phyloP scores from a whole-genome alignment of 2,888 invertebrate species.

The Panorpa germanica region DNA sequence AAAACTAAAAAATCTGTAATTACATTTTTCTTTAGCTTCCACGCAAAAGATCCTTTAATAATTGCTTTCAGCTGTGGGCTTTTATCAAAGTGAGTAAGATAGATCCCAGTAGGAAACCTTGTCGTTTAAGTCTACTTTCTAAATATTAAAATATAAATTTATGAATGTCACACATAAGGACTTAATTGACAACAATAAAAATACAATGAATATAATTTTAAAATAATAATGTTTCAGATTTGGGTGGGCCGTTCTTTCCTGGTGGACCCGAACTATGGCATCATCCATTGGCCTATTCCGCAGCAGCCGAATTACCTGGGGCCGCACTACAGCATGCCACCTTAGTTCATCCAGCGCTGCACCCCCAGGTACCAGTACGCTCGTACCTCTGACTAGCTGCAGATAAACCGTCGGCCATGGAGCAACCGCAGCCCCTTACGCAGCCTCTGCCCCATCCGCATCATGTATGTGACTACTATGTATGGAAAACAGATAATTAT shows the following conservation, averaged over 20 bases:
- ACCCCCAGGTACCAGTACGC: slow-evolving; percentile 94
- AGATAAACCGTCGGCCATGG: slow-evolving; percentile 47
- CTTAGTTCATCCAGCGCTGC: slow-evolving; percentile 90
- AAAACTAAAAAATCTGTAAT: no score
- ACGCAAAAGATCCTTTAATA: no score
- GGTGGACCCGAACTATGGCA: slow-evolving; percentile 89
- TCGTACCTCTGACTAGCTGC: slow-evolving; percentile 95
- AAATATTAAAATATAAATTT: no score
- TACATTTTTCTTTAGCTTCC: no score
- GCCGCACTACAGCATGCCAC: slow-evolving; percentile 70
- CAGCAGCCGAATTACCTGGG: slow-evolving; percentile 64
- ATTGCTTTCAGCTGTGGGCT: no score
- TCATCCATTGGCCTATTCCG: slow-evolving; percentile 68
- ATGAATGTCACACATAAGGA: neutral
- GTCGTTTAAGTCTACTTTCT: no score
- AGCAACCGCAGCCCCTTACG: no score
- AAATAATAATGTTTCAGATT: slow-evolving; percentile 60
- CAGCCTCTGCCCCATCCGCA: no score
- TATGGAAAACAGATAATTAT: no score
- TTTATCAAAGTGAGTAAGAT: no score
- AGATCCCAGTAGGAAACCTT: no score
- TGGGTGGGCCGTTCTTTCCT: slow-evolving; percentile 92
- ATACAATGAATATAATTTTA: slow-evolving; percentile 1
- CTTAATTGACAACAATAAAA: neutral
- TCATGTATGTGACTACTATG: slow-evolving; percentile 20